Base-by-base conservation (phyloP, 2,797 vertebrate genomes). In the Thalassophryne amazonica region DNA sequence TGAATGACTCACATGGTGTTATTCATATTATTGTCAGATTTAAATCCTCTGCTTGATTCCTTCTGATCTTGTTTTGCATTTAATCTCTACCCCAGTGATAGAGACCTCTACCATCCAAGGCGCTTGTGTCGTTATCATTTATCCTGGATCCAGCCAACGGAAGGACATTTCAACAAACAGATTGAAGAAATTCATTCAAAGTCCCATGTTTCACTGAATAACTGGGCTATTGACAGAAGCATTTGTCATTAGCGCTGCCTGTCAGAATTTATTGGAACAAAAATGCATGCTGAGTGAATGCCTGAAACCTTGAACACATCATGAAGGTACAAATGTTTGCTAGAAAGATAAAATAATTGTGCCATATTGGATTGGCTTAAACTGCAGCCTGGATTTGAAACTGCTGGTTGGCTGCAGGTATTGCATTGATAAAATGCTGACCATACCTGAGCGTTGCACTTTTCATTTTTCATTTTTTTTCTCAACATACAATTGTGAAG, bases 171-270 rank as follows among this genome's bases (percentile, higher is more conserved):
- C 55, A 67, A 70, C 60, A 68, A 77, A 64, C 31, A 4, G 17
- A 70, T 76, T 53, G 73, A 77, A 48, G 59, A 53, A 69, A 69
- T 62, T 67, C 73, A 58, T 20, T 49, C 75, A 3, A 73, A 76
- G 55, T 76, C 78, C 61, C 70, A 52, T 72, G 65, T 78, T 79
- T 69, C 62, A 69, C 67, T 72, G 53, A 73, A 65, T 61, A 80
- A 66, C 64, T 48, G 45, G 63, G 70, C 73, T 60, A 63, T 78
- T 87, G 85, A 84, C 83, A 80, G 67, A 65, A 36, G 18, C 1
- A 23, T 60, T 76, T 63, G 69, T 87, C 76, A 80, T 87, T 85
- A 83, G 65, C 74, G 31, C 52, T 79, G 77, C 69, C 77, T 79
- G 73, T 86, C 79, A 78, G 78, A 76, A 76, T 65, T 77, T 57